These are phyloP conservation scores for Thecocarcelia acutangulata DNA, from an alignment of 2,888 invertebrate species.

Conservation along the genomic window DNA sequence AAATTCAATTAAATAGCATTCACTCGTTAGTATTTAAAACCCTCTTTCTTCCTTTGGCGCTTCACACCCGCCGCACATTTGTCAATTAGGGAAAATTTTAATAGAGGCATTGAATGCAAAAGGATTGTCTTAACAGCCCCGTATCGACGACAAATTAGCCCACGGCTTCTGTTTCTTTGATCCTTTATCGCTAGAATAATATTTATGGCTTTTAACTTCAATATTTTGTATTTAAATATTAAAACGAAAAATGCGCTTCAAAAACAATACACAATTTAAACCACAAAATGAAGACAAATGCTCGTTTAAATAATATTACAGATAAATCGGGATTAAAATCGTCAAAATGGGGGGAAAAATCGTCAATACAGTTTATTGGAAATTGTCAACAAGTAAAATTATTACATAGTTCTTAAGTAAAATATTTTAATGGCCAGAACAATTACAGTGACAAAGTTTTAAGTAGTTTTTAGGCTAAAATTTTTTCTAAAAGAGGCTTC, in stretches of 20 bases:
- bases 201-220: constrained; percentile 22
- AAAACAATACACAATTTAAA: constrained; percentile 35
- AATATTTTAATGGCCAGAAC: too few species aligned
- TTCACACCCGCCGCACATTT: constrained; percentile 62
- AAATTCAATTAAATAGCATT: constrained; percentile 22
- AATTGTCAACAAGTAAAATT: too few species aligned
- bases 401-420: too few species aligned
- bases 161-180: constrained; percentile 77
- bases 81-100: constrained; percentile 65
- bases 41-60: constrained; percentile 63
- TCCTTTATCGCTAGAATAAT: constrained; percentile 75
- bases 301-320: background rate
- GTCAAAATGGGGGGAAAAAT: too few species aligned
- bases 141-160: constrained; percentile 56
- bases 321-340: too few species aligned
- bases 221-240: background rate
- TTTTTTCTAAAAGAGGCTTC: too few species aligned
- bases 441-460: too few species aligned
- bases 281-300: background rate
- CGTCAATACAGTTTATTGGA: too few species aligned
- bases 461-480: too few species aligned
- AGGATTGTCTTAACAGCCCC: constrained; percentile 49
- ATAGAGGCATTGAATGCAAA: constrained; percentile 59
- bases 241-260: constrained; percentile 22
- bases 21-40: constrained; percentile 17